Conservation (phyloP, 2,797 vertebrate species). For the Pyrocephalus nanus region DNA sequence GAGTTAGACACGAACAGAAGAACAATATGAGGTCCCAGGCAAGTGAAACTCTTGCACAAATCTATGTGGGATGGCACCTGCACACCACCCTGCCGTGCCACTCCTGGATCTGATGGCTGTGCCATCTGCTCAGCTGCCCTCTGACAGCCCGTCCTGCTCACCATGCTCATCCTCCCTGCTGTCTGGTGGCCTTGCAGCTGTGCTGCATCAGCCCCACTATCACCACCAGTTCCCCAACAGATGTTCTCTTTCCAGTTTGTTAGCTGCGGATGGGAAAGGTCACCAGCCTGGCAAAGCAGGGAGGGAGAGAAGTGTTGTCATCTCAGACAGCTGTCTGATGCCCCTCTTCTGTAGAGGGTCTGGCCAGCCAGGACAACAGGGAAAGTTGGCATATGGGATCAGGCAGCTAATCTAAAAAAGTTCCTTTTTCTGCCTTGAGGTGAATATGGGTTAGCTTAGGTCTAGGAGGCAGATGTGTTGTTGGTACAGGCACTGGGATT, state of each 20-base stretch:
- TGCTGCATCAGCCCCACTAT: rapidly evolving
- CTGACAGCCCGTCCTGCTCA: neutral
- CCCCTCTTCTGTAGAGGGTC: rapidly evolving
- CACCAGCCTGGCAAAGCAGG: rapidly evolving
- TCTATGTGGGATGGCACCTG: rapidly evolving
- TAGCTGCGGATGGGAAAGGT: neutral
- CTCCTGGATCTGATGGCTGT: neutral
- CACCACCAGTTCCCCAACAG: neutral
- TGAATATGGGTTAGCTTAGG: neutral
- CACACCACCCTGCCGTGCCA: rapidly evolving
- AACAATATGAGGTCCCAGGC: rapidly evolving
- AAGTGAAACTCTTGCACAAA: neutral
- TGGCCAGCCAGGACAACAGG: neutral
- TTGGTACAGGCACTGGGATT: neutral
- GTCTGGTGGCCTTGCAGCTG: neutral
- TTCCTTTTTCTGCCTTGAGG: neutral
- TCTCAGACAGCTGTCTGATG: neutral
- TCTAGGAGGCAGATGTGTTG: neutral
- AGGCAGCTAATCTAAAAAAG: neutral
- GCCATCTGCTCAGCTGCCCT: neutral
- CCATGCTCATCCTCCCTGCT: neutral
- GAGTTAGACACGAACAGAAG: neutral
- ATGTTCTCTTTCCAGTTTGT: neutral
- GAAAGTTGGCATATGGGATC: neutral
- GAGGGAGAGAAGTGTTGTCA: neutral